Percentiles rank a stretch among this genome's conserved stretches.
phyloP scores from a whole-genome alignment of 2,888 invertebrate genomes.

The Oithona nana region DNA sequence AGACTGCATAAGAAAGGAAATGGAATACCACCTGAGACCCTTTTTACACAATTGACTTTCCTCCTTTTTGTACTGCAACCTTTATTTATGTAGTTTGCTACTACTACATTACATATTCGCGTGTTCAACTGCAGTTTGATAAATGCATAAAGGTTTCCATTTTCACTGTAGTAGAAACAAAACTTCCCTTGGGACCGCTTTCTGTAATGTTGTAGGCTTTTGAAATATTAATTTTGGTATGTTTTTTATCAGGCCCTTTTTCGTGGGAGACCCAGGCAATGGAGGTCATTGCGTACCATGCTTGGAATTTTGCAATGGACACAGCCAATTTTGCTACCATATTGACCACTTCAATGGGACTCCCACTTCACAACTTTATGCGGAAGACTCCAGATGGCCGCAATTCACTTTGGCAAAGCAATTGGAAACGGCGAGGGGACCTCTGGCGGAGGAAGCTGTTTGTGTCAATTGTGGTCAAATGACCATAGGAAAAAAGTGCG shows the following conservation, averaged over 20 bases:
- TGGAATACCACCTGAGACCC: too few relatives aligned
- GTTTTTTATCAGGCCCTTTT: slow-evolving; percentile 38
- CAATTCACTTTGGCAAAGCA: slow-evolving; percentile 42
- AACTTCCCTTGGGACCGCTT: too few relatives aligned
- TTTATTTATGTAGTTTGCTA: too few relatives aligned
- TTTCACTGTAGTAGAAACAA: too few relatives aligned
- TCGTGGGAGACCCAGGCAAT: slow-evolving; percentile 68
- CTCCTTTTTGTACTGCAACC: too few relatives aligned
- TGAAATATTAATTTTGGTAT: not conserved
- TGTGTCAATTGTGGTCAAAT: slow-evolving; percentile 66
- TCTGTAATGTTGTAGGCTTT: not conserved
- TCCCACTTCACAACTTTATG: not conserved
- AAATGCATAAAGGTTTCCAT: too few relatives aligned
- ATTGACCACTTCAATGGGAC: not conserved
- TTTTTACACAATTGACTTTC: too few relatives aligned
- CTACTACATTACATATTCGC: too few relatives aligned
- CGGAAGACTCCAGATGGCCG: slow-evolving; percentile 27
- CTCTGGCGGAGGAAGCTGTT: slow-evolving; percentile 45
- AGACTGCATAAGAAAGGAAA: too few relatives aligned
- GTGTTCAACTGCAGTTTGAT: too few relatives aligned
- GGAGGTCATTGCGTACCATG: slow-evolving; percentile 73
- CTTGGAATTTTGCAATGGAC: slow-evolving; percentile 68
- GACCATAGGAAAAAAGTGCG: slow-evolving; percentile 62
- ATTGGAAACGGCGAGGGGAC: slow-evolving; percentile 28
- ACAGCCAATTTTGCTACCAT: slow-evolving; percentile 49